Evolutionary conservation across 2,888 invertebrate genomes (phyloP).

Genomic region (Lissocephala sabroskyi): DNA sequence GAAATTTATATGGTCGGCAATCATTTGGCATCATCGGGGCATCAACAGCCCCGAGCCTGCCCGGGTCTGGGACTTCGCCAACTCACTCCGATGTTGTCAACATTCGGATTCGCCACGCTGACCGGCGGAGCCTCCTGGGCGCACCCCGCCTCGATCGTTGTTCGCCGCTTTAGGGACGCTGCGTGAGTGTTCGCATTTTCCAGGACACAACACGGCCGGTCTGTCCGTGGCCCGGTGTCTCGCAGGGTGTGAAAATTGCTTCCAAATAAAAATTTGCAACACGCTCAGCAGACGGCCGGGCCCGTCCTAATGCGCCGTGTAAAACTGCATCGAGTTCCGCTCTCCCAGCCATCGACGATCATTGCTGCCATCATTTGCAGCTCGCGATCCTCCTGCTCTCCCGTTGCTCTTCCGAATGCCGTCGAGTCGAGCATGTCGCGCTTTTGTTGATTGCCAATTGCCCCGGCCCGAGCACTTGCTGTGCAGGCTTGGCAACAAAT

Average conservation of each 20-base stretch:
- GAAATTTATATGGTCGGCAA: constrained; percentile 68
- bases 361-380: constrained; percentile 46
- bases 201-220: too few species aligned
- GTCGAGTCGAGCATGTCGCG: constrained; percentile 32
- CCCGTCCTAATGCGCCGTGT: constrained; percentile 42
- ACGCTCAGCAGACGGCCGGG: constrained; percentile 17
- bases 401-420: not conserved
- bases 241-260: constrained; percentile 69
- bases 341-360: constrained; percentile 32
- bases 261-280: constrained; percentile 68
- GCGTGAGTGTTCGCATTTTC: too few species aligned
- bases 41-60: constrained; percentile 26
- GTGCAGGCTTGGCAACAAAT: constrained; percentile 23
- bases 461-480: constrained; percentile 44
- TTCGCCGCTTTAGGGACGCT: not conserved
- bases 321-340: constrained; percentile 28
- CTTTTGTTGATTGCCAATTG: constrained; percentile 31
- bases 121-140: constrained; percentile 16
- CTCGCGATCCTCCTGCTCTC: constrained; percentile 39
- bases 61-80: constrained; percentile 7
- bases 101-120: constrained; percentile 51
- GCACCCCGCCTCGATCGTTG: too few species aligned
- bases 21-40: constrained; percentile 66
- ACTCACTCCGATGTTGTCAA: constrained; percentile 45
- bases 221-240: constrained; percentile 38